Conservation (phyloP, 2,797 vertebrate species). For the Alectoris magna region DNA sequence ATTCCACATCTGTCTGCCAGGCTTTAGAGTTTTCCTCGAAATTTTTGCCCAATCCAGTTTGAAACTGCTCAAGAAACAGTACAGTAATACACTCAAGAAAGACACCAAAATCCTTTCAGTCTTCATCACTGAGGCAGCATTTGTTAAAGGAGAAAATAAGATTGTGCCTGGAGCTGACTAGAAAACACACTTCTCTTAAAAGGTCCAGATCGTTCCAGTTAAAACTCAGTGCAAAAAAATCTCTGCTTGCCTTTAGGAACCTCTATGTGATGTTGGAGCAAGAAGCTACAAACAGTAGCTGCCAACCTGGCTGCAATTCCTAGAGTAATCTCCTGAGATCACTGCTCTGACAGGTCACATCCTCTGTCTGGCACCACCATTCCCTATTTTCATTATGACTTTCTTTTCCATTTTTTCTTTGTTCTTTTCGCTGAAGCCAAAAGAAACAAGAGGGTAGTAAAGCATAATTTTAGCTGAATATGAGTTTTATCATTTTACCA, state of each 20-base stretch:
- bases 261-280: conserved; percentile 56
- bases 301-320: conserved; percentile 73
- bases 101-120: neutral
- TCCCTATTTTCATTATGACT: conserved; percentile 67
- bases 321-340: conserved; percentile 69
- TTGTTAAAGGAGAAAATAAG: conserved; percentile 8
- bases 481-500: conserved; percentile 74
- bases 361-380: conserved; percentile 64
- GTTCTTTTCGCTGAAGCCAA: conserved; percentile 67
- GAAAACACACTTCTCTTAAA: conserved; percentile 33
- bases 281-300: conserved; percentile 70
- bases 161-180: conserved; percentile 19
- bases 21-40: neutral
- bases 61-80: neutral
- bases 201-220: neutral
- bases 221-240: conserved; percentile 51
- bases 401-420: conserved; percentile 64
- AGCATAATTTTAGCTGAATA: conserved; percentile 72
- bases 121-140: neutral
- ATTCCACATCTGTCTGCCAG: neutral
- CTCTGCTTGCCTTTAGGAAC: conserved; percentile 38
- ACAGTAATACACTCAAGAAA: neutral
- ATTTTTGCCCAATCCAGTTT: neutral
- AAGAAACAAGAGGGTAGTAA: conserved; percentile 75
- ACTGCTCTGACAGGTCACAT: conserved; percentile 76